Base-by-base conservation (phyloP, 2,888 invertebrate species). In the Microctonus aethiopoides region DNA sequence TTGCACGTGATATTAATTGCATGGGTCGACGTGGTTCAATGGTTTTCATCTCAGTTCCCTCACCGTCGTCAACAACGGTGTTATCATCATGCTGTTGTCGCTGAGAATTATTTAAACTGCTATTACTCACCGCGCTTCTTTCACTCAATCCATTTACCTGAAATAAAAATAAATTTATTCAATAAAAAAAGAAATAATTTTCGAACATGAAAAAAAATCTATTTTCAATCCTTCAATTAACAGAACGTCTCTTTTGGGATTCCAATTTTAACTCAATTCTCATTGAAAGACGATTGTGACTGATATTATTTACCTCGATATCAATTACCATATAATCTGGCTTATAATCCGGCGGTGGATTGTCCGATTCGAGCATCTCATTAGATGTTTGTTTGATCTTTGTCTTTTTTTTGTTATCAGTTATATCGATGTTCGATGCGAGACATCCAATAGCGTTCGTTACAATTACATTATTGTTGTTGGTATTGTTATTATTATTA, bases 251-350 rank as follows among this genome's bases (percentile, higher is more conserved):
- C 24, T n/a, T 57, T 32, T 11, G 10, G 52, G 32, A 16, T n/a
- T 52, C 41, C 41, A 13, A 56, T 61, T 24, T 36, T 22, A 24
- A 41, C 66, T 62, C 63, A 54, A 54, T 36, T 39, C 16, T 56
- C 68, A 56, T 34, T 20, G 22, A 7, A 60, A 39, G 13, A 13
- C 54, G 67, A 68, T 71, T 71, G 60, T n/a, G 22, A 29, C 20
- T 66, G 59, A 71, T 69, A 69, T 73, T 72, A 77, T 76, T 77
- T 78, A 84, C 85, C 81, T 85, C 85, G 70, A 88, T 85, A 79
- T 88, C 87, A 74, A 88, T 87, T 74, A 88, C 86, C 81, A 87
- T 87, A 78, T 87, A 87, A 76, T 86, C 83, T 77, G 86, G 80
- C 80, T 85, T 87, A 77, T 86, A 84, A 64, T 85, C 84, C 67